Percentiles rank a stretch among this genome's conserved stretches.
Conservation (phyloP, 2,888 invertebrate genomes). For the Leistus spinibarbis region DNA sequence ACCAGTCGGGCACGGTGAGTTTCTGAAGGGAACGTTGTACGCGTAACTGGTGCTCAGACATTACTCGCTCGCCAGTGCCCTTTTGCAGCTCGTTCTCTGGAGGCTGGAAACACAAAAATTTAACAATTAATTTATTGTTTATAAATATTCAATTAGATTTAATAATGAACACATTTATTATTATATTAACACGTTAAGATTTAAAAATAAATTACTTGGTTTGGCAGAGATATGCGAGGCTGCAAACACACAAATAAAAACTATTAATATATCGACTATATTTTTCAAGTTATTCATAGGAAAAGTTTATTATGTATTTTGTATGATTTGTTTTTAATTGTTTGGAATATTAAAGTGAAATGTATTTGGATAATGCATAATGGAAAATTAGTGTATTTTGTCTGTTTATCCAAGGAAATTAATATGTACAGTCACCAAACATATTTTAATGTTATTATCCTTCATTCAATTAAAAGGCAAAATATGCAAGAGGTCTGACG, state of each 20-base stretch:
- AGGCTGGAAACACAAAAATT: constrained; percentile 67
- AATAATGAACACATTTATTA: background rate
- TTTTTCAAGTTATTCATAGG: background rate
- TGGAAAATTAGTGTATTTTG: background rate
- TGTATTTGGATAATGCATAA: background rate
- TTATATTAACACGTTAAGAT: background rate
- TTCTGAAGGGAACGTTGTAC: constrained; percentile 93
- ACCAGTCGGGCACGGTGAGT: constrained; percentile 96
- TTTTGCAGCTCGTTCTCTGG: constrained; percentile 94
- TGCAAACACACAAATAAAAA: background rate
- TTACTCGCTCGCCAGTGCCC: constrained; percentile 76
- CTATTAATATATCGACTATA: background rate
- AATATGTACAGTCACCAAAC: background rate
- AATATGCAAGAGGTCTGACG: background rate
- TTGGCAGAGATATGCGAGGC: background rate
- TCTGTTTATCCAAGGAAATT: background rate
- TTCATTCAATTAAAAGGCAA: background rate
- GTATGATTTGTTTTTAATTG: background rate
- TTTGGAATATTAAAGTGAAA: background rate
- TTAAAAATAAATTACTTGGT: background rate
- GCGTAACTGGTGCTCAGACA: constrained; percentile 93
- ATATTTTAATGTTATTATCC: background rate
- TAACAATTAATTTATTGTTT: background rate
- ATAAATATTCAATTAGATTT: background rate
- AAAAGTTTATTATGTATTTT: background rate